Evolutionary conservation across 2,797 vertebrate genomes (phyloP), one percentile per base, ranked within the genome.

Genomic region (Enteromius trimaculatus): DNA sequence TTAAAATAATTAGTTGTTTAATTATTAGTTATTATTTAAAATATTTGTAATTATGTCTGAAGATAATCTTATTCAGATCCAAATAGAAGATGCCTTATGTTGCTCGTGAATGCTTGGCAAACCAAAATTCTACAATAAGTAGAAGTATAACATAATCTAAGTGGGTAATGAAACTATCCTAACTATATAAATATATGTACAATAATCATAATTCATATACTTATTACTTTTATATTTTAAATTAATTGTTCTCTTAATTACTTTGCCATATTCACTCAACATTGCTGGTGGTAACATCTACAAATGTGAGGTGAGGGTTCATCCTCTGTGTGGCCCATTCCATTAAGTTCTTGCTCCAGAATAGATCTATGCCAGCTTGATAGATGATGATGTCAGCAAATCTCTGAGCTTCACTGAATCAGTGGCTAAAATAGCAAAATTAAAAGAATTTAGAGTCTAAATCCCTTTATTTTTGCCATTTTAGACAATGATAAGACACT

Each of bases 231-330:
- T 19, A 62, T 16, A 16, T 7, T 29, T 29, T 39, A 1, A 6
- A 42, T 42, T 13, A 1, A 39, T 69, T 23, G 26, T 42, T 39
- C 14, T 29, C 23, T 72, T 49, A 51, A 72, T 51, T 9, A 72
- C 70, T 51, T 19, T 31, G 70, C 70, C 70, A 72, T 72, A 29
- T 31, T 29, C 1, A 31, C 7, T 29, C 69, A 17, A 26, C 42
- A 47, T 29, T 71, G n/a, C 23, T 51, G 26, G 70, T 29, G 44
- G 69, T 23, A 69, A 69, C 26, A 51, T 31, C 17, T 47, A 70
- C 75, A 74, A 68, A 51, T 16, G 47, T 34, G 19, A 70, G 85
- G 69, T 84, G 58, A 86, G 64, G 21, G 60, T 26, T 26, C 55
- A 66, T 37, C 39, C 19, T 62, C 23, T 70, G 29, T 37, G 64